Conservation (phyloP, 1,140 invertebrate species). For the Centruroides vittatus region DNA sequence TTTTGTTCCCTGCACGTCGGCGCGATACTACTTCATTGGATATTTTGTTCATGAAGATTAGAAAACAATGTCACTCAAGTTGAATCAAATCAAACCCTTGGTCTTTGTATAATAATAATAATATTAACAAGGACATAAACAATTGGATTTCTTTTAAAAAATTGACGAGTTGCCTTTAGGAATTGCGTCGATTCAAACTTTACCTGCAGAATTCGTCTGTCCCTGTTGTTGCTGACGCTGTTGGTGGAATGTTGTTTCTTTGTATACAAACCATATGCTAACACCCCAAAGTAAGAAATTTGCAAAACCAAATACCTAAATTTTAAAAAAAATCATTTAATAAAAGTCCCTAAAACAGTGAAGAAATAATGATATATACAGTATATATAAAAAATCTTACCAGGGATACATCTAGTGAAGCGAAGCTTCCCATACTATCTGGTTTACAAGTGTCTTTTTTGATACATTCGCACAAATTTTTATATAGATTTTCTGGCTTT, state of each 20-base stretch:
- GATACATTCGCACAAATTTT: conserved; percentile 15
- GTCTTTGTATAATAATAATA: no score
- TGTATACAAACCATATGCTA: conserved; percentile 56
- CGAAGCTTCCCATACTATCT: conserved; percentile 14
- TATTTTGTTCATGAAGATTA: no score
- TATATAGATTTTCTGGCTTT: conserved; percentile 25
- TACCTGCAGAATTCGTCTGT: not conserved
- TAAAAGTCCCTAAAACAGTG: not conserved
- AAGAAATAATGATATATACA: not conserved
- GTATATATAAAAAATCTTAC: conserved; percentile 8
- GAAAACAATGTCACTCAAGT: no score
- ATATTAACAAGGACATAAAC: no score
- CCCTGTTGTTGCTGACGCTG: conserved; percentile 2
- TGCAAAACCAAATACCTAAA: conserved; percentile 50
- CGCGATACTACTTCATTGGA: no score
- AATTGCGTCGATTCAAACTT: no score
- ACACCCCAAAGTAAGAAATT: conserved; percentile 50
- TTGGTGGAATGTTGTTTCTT: conserved; percentile 39
- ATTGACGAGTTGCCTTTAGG: no score
- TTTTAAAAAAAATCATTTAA: not conserved
- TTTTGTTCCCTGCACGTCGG: no score
- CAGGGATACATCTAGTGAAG: conserved; percentile 18
- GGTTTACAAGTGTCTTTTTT: conserved; percentile 2
- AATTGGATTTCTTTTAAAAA: no score
- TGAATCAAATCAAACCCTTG: no score